These are phyloP conservation scores for Diadophis punctatus DNA, from an alignment of 2,113 vertebrate species.

Conservation along the genomic window DNA sequence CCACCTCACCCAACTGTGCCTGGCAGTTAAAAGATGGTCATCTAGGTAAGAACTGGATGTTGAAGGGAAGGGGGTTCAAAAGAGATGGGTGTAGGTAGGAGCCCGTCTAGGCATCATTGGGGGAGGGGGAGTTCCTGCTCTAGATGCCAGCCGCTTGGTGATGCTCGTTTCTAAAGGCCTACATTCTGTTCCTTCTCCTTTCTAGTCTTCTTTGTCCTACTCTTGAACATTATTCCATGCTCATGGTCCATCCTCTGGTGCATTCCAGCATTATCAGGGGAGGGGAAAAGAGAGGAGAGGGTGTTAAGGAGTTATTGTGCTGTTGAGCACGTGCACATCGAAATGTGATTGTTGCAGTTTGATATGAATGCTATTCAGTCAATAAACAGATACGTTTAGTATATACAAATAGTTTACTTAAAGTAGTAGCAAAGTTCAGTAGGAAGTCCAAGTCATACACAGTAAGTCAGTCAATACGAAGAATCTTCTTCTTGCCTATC, in stretches of 20 bases:
- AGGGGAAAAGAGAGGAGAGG: neutral
- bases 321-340: no score
- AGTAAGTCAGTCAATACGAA: no score
- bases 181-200: neutral
- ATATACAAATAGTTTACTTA: no score
- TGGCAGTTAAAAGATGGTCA: conserved; percentile 70
- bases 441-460: no score
- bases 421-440: no score
- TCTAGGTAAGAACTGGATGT: conserved; percentile 60
- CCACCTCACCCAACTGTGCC: conserved; percentile 46
- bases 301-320: no score
- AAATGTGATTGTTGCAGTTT: no score
- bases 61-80: neutral
- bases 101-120: neutral
- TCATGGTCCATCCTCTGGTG: neutral
- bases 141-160: neutral
- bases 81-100: neutral
- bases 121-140: neutral
- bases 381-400: no score
- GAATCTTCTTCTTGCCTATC: no score
- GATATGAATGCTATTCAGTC: no score
- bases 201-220: neutral
- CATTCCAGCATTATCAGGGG: neutral
- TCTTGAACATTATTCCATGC: neutral
- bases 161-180: neutral